Evolutionary conservation across 2,797 vertebrate genomes (phyloP), one percentile per base, ranked within the genome.

Genomic region (Cichlasoma orientale): DNA sequence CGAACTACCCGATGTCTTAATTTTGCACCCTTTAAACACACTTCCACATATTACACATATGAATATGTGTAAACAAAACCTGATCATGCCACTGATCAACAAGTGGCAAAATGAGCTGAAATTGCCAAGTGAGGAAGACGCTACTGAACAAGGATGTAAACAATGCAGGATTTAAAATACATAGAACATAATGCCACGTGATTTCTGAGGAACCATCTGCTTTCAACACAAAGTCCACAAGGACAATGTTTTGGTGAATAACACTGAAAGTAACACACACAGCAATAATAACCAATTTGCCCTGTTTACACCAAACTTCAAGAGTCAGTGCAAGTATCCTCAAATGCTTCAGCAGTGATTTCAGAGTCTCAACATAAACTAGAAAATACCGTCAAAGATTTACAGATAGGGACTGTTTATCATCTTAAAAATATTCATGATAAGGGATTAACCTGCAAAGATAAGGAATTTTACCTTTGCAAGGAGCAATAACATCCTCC

Each of bases 401-500:
- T 63, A 44, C 11, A 63, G 21, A 44, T 63, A 63, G 0, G 3
- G 59, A 44, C 59, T 19, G 38, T 63, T 12, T 12, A 27, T 66
- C 25, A 9, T 68, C 25, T 68, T 68, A 29, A 68, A 47, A 68
- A 68, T 50, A 25, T 6, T 68, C 1, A 7, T 29, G 16, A 66
- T 66, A 33, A 68, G 6, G 19, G 63, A 41, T 3, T 50, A 50
- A 44, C 23, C 63, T n/a, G 41, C 36, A 52, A n/a, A 59, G 19
- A 10, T 25, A n/a, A 2, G 9, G 23, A 38, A 44, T 4, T 16
- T 74, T 91, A 99, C 98, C 97, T 99, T 99, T 99, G 95, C 98
- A 99, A 41, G 98, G 98, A 72, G 97, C 95, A 81, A 99, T 99
- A 92, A 99, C 95, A 7, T 99, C 98, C 91, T 99, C 98, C 92